These are phyloP conservation scores for Disparrhopalites patrizii DNA, from an alignment of 2,888 invertebrate species.

Conservation along the genomic window DNA sequence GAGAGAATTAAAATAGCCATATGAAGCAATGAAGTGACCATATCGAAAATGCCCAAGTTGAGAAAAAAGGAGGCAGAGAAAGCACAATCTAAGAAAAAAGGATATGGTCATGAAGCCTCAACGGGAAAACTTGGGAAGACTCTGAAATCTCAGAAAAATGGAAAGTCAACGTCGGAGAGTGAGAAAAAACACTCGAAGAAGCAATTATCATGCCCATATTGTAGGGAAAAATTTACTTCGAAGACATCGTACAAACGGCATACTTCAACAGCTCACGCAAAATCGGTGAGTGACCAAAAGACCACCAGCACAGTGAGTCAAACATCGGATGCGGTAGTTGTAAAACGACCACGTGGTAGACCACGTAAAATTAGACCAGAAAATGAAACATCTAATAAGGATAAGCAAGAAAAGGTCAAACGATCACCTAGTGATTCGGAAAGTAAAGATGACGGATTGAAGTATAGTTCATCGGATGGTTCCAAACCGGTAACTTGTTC, in stretches of 20 bases:
- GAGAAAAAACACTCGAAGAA: background rate
- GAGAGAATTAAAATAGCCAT: too few relatives aligned
- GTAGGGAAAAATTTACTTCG: background rate
- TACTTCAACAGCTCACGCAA: background rate
- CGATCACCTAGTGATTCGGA: background rate
- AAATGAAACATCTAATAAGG: background rate
- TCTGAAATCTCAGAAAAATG: background rate
- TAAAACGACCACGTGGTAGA: background rate
- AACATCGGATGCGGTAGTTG: background rate
- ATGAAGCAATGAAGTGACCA: background rate
- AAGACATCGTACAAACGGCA: background rate
- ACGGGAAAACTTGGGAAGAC: background rate
- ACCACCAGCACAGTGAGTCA: background rate
- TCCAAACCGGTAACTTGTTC: slow-evolving; percentile 22
- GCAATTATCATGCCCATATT: background rate
- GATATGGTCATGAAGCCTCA: too few relatives aligned
- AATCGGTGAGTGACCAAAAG: background rate
- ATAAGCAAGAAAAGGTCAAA: background rate
- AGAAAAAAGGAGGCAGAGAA: background rate
- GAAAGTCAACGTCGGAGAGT: background rate
- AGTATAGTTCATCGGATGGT: background rate
- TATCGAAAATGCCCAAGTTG: background rate
- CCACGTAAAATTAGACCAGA: slow-evolving; percentile 3
- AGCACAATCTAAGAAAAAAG: background rate
- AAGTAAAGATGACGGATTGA: background rate